Percentiles rank a stretch among this genome's conserved stretches.
phyloP scores from a whole-genome alignment of 2,797 vertebrate genomes.

The Acrossocheilus fasciatus region DNA sequence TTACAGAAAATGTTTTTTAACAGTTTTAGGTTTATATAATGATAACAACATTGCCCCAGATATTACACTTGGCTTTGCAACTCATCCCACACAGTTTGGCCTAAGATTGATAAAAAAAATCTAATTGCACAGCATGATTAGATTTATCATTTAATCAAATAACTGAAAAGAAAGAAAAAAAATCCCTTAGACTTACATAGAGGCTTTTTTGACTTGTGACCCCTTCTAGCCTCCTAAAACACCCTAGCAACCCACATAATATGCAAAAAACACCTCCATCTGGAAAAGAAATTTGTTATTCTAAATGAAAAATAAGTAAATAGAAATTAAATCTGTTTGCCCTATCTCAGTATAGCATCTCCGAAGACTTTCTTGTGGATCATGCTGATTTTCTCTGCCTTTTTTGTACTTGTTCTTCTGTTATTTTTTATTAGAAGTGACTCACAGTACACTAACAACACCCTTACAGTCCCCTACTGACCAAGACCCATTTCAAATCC shows the following conservation, averaged over 20 bases:
- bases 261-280: background rate
- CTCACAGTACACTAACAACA: conserved; percentile 15
- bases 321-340: background rate
- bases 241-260: background rate
- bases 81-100: background rate
- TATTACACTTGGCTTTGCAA: background rate
- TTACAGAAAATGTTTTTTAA: background rate
- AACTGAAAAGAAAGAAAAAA: background rate
- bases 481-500: background rate
- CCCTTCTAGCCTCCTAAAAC: background rate
- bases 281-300: background rate
- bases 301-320: background rate
- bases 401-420: background rate
- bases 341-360: background rate
- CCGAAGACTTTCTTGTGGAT: background rate
- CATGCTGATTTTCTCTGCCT: background rate
- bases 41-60: background rate
- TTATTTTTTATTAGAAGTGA: conserved; percentile 3
- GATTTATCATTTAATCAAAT: background rate
- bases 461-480: background rate
- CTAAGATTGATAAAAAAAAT: background rate
- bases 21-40: background rate
- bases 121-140: background rate
- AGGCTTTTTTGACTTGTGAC: background rate
- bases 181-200: background rate